A percentile compares a stretch with the other conserved stretches of the same genome.
Evolutionary conservation across 2,113 vertebrate genomes (phyloP).

Genomic region (Odontesthes bonariensis): DNA sequence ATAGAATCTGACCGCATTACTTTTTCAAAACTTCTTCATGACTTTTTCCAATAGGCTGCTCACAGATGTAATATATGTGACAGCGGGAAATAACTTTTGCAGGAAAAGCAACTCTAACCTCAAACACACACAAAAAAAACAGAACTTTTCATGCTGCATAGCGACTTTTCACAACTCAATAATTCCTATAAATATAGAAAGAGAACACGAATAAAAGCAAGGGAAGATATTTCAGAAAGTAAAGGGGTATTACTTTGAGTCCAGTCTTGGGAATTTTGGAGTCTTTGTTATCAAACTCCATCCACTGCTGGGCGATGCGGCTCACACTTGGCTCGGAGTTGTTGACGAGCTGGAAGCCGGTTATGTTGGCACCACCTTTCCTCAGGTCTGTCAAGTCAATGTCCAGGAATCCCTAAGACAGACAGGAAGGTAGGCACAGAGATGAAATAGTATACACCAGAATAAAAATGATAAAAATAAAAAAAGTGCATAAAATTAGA

Average conservation of each 20-base stretch:
- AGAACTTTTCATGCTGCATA: not conserved
- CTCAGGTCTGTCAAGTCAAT: slow-evolving; percentile 95
- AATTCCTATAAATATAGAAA: not conserved
- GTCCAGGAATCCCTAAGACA: slow-evolving; percentile 93
- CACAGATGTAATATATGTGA: slow-evolving; percentile 15
- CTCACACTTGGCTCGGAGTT: slow-evolving; percentile 89
- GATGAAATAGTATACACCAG: not conserved
- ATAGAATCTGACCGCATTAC: slow-evolving; percentile 3
- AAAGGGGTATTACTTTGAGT: slow-evolving; percentile 86
- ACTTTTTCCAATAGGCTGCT: slow-evolving; percentile 12
- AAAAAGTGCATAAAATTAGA: not conserved
- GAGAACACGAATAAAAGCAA: not conserved
- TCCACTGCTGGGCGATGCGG: slow-evolving; percentile 94
- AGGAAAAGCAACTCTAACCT: not conserved
- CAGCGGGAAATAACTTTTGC: slow-evolving; percentile 14
- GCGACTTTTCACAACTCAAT: not conserved
- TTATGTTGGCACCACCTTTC: slow-evolving; percentile 95
- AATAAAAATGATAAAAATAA: not conserved
- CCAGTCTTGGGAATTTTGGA: slow-evolving; percentile 91
- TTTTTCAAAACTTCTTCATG: slow-evolving; percentile 14
- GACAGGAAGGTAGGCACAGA: slow-evolving; percentile 14
- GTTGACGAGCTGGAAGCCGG: slow-evolving; percentile 97
- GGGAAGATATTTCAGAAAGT: not conserved
- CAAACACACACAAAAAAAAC: not conserved
- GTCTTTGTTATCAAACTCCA: slow-evolving; percentile 93